Percentiles rank a stretch among this genome's conserved stretches.
These are phyloP conservation scores for Leucosticte australis DNA, from an alignment of 2,113 vertebrate species.

Conservation along the genomic window DNA sequence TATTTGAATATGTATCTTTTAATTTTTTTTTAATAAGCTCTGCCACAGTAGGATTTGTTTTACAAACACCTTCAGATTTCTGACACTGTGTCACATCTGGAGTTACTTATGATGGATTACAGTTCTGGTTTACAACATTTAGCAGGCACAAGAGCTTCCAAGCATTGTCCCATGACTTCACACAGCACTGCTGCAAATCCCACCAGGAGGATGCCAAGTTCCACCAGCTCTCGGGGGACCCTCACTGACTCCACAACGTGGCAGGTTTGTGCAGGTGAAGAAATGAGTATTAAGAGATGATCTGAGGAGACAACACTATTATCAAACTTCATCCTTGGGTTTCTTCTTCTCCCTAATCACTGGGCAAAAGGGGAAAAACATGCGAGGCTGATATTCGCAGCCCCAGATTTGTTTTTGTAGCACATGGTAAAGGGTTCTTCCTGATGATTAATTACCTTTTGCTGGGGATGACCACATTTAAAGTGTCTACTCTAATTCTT, in stretches of 20 bases:
- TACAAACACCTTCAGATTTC: slow-evolving; percentile 32
- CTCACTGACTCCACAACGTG: neutral
- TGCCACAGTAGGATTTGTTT: slow-evolving; percentile 7
- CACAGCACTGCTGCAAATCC: neutral
- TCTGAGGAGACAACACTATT: neutral
- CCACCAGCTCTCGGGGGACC: neutral
- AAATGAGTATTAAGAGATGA: neutral
- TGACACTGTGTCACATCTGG: slow-evolving; percentile 23
- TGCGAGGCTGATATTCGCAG: neutral
- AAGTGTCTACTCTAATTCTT: slow-evolving; percentile 26
- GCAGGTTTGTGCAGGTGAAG: neutral
- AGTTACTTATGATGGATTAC: slow-evolving; percentile 1
- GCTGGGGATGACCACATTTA: slow-evolving; percentile 36
- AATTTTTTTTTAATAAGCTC: neutral
- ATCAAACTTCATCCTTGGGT: neutral
- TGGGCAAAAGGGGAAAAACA: neutral
- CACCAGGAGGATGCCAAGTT: neutral
- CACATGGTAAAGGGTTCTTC: neutral
- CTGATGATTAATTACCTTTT: slow-evolving; percentile 35
- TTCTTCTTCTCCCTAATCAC: neutral
- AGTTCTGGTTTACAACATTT: slow-evolving; percentile 1
- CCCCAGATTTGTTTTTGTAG: neutral
- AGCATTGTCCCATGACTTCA: neutral
- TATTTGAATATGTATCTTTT: neutral
- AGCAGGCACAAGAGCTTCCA: neutral